A percentile compares a stretch with the other conserved stretches of the same genome.
These are phyloP conservation scores for Antheraea assamensis DNA, from an alignment of 2,888 invertebrate species.

Conservation along the genomic window DNA sequence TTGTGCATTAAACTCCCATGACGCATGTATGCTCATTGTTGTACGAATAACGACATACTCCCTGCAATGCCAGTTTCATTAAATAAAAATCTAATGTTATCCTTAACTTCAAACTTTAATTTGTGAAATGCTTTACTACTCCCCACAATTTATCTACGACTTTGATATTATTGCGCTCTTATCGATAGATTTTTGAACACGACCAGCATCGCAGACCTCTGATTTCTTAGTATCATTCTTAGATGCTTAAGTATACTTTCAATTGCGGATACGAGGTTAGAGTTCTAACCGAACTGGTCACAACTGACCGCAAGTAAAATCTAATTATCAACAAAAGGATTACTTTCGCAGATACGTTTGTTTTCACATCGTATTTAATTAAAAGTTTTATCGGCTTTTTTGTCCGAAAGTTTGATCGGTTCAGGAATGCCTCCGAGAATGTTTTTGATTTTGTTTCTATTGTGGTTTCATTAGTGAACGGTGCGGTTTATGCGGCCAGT, in stretches of 20 bases:
- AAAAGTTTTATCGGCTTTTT: slow-evolving; percentile 42
- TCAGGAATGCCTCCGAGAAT: slow-evolving; percentile 18
- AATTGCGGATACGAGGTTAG: not conserved
- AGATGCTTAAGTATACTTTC: not conserved
- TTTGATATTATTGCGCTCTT: not conserved
- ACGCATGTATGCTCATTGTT: too few relatives aligned
- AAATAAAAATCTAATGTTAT: not conserved
- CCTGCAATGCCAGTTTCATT: not conserved
- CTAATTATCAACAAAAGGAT: slow-evolving; percentile 40
- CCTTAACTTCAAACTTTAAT: not conserved
- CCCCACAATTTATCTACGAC: not conserved
- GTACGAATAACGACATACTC: not conserved
- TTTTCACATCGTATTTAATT: slow-evolving; percentile 49
- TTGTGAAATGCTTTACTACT: not conserved
- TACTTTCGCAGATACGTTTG: slow-evolving; percentile 31
- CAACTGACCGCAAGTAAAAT: slow-evolving; percentile 32
- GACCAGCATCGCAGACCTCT: slow-evolving; percentile 5
- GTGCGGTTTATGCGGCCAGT: slow-evolving; percentile 16
- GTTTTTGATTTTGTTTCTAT: slow-evolving; percentile 27
- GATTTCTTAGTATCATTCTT: not conserved
- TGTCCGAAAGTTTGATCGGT: slow-evolving; percentile 35
- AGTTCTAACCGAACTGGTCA: slow-evolving; percentile 24
- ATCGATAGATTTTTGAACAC: slow-evolving; percentile 11
- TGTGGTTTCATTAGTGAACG: slow-evolving; percentile 14
- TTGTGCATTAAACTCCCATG: not conserved